Percentiles rank a stretch among this genome's conserved stretches.
Evolutionary conservation across 2,113 vertebrate species (phyloP).

Genomic region (Rhineura floridana): DNA sequence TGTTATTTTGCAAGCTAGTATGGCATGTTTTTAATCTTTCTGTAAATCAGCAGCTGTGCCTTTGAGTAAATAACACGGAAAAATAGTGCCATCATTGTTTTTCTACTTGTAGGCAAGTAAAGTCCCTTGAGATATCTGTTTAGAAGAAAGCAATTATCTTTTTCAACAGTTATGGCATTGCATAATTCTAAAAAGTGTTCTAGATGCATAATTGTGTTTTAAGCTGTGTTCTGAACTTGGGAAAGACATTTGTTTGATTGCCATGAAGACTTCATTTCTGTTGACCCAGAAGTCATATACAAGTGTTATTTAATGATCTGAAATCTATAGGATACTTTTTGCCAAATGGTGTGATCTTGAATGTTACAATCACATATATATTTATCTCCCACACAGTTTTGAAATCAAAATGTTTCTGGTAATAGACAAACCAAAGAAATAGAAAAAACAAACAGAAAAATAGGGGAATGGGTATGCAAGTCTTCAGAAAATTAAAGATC

Average conservation of each 20-base stretch:
- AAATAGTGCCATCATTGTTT: constrained; percentile 20
- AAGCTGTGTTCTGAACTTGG: fast-evolving
- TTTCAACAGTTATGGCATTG: background rate
- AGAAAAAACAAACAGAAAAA: background rate
- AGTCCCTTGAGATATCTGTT: constrained; percentile 13
- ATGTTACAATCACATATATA: background rate
- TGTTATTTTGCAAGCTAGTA: background rate
- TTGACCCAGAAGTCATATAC: no score
- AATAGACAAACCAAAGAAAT: background rate
- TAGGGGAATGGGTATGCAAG: no score
- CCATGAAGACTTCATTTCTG: background rate
- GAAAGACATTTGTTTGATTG: background rate
- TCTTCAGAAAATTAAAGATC: background rate
- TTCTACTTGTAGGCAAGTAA: background rate
- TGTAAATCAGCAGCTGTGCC: constrained; percentile 24
- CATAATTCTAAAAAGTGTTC: background rate
- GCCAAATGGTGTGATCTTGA: background rate
- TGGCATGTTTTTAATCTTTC: constrained; percentile 31
- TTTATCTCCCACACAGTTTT: no score
- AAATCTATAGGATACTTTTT: background rate
- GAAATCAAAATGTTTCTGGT: no score
- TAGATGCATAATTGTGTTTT: background rate
- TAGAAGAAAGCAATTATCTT: background rate
- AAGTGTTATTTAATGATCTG: background rate
- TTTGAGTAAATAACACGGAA: constrained; percentile 27